Evolutionary conservation across 2,113 vertebrate genomes (phyloP), one percentile per base, ranked within the genome.

Genomic region (Piaya cayana): DNA sequence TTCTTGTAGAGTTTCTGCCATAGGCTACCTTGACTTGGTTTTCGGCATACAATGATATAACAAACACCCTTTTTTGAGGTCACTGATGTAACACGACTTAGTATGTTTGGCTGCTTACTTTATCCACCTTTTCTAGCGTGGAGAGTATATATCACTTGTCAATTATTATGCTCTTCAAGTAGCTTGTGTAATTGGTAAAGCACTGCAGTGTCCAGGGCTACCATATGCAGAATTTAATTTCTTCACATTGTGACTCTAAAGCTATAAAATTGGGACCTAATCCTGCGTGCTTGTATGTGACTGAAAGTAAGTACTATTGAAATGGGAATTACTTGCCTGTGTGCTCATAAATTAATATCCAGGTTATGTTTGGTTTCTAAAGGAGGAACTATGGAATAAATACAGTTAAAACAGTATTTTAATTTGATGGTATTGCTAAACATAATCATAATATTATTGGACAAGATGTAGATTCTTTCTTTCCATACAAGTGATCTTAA

Each of bases 371-470:
- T 88, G 43, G 30, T 62, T 91, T 88, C 53, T 79, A 71, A 90
- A 83, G 60, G 17, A 84, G 56, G 26, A 83, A 34, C 47, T 82
- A 34, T 47, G n/a, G 17, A 93, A 49, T 12, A 90, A 92, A 72
- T 82, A 60, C 30, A 59, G 32, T 86, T 92, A 45, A 86, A 93
- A 63, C 53, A 90, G 62, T 60, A 60, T 69, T 82, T 90, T 74
- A 64, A 81, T 77, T 79, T 79, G 62, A 85, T 86, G 71, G 43
- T 32, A 63, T 65, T 94, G 67, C 86, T 95, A 74, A 91, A 87
- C 21, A 45, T 43, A 82, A 81, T 86, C 63, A 78, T 94, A 84
- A 67, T 91, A 79, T 62, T 94, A 58, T 49, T 77, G 71, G 62
- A 36, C 47, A 94, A 95, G 52, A 71, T 34, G 13, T 15, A 9